Conservation (phyloP, 2,113 vertebrate species). For the Hymenochirus boettgeri region DNA sequence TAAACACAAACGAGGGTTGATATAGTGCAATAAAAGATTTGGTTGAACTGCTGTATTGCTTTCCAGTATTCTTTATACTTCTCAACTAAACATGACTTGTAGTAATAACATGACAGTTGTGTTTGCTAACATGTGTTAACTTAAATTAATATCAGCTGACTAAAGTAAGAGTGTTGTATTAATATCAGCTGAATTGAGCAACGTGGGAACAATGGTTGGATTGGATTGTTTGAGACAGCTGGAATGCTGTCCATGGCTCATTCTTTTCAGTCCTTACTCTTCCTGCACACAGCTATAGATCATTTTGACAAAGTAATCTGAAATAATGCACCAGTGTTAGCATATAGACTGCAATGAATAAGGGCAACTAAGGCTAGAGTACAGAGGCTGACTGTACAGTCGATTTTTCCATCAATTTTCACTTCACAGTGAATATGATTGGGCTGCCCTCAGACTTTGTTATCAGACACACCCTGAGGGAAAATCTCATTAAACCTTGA, state of each 20-base stretch:
- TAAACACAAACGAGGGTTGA: no score
- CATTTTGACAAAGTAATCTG: not conserved
- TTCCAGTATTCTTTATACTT: no score
- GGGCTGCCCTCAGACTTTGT: not conserved
- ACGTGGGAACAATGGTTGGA: no score
- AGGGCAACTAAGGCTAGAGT: not conserved
- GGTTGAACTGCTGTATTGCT: no score
- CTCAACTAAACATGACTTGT: no score
- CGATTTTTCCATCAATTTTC: not conserved
- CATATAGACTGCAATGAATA: not conserved
- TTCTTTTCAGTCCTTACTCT: not conserved
- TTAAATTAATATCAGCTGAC: no score
- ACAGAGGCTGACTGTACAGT: not conserved
- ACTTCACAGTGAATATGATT: not conserved
- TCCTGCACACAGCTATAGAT: not conserved
- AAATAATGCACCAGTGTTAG: not conserved
- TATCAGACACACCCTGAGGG: conserved; percentile 1
- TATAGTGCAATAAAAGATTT: no score
- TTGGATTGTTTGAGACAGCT: no score
- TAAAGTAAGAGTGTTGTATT: no score
- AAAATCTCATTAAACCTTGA: conserved; percentile 16
- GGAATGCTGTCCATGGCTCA: not conserved
- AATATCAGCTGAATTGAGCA: no score
- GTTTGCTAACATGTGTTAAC: no score
- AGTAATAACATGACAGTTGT: no score